These are phyloP conservation scores for Sebastes diaconus DNA, from an alignment of 2,797 vertebrate genomes.

Conservation along the genomic window DNA sequence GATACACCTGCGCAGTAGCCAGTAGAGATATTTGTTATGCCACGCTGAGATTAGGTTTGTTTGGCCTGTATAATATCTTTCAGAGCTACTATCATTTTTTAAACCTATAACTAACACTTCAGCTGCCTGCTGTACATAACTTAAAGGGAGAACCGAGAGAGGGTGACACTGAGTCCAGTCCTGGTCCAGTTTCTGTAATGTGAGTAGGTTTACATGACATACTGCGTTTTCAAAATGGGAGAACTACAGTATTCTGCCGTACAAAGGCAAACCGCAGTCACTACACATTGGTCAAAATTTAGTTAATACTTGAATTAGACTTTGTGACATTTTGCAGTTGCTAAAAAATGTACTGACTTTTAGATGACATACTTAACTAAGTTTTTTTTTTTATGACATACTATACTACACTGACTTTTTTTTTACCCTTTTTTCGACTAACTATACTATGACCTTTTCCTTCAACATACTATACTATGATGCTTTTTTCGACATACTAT, in stretches of 20 bases:
- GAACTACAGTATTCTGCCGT: neutral
- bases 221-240: neutral
- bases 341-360: too few species aligned
- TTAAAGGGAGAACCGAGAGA: neutral
- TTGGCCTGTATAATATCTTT: neutral
- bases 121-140: neutral
- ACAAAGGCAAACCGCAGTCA: too few species aligned
- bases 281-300: neutral
- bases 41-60: neutral
- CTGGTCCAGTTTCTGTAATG: neutral
- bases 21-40: neutral
- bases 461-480: too few species aligned
- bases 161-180: neutral
- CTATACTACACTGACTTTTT: too few species aligned
- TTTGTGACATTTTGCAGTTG: too few species aligned
- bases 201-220: neutral
- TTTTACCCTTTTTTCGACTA: too few species aligned
- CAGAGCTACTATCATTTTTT: neutral
- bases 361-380: too few species aligned
- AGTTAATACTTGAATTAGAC: too few species aligned
- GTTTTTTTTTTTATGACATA: too few species aligned
- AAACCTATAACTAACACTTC: neutral
- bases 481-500: too few species aligned
- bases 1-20: neutral
- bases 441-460: too few species aligned